A percentile compares a stretch with the other conserved stretches of the same genome.
Evolutionary conservation across 2,888 invertebrate genomes (phyloP).

Genomic region (Vesta saturnalis): DNA sequence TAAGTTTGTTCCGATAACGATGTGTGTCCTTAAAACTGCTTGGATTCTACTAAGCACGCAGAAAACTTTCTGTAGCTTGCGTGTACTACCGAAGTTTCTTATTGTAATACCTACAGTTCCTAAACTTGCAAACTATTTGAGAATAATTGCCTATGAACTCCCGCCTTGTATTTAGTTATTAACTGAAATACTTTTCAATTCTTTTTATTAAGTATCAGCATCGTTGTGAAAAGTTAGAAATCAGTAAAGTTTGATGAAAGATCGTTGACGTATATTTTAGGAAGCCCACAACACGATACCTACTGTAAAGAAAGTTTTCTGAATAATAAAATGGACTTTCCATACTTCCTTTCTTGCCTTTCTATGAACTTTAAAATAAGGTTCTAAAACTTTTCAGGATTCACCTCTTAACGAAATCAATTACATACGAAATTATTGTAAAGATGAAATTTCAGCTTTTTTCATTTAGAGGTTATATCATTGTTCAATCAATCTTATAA

Average conservation of each 20-base stretch:
- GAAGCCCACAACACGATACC: conserved; percentile 23
- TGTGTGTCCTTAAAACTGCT: conserved; percentile 44
- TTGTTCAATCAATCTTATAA: no score
- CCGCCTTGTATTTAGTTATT: conserved; percentile 1
- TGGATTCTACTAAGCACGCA: conserved; percentile 21
- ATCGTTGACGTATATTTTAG: conserved; percentile 23
- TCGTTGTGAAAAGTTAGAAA: conserved; percentile 22
- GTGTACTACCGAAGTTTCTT: conserved; percentile 13
- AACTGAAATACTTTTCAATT: conserved; percentile 13
- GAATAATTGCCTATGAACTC: neutral
- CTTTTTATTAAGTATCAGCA: conserved; percentile 24
- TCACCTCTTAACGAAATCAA: conserved; percentile 24
- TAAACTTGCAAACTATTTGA: neutral
- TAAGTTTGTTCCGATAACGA: conserved; percentile 50
- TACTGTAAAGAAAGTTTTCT: conserved; percentile 25
- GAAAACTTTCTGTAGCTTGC: conserved; percentile 17
- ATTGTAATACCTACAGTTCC: conserved; percentile 11
- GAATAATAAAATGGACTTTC: conserved; percentile 27
- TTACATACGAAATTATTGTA: neutral
- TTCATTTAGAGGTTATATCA: no score
- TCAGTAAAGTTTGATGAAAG: conserved; percentile 27
- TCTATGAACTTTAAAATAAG: conserved; percentile 19
- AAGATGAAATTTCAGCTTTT: no score
- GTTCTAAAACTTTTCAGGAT: conserved; percentile 24
- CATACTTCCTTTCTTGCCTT: conserved; percentile 24